These are phyloP conservation scores for Linnaemya tessellans DNA, from an alignment of 2,888 invertebrate species.

Conservation along the genomic window DNA sequence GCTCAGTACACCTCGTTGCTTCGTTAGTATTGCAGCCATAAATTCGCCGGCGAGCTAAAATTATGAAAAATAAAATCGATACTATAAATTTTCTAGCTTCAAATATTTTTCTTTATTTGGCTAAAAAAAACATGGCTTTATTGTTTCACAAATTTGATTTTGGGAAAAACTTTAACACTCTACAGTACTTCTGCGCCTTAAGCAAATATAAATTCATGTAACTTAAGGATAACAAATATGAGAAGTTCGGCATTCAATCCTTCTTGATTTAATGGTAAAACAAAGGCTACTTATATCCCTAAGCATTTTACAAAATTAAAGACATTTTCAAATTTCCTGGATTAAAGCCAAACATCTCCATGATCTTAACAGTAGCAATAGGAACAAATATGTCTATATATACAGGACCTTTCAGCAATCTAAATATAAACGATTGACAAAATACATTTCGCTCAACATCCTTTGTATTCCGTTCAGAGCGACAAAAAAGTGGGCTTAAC, in stretches of 20 bases:
- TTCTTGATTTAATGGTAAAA: background rate
- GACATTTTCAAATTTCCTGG: background rate
- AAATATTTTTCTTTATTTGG: no score
- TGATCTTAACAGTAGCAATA: background rate
- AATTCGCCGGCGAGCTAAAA: no score
- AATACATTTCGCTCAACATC: background rate
- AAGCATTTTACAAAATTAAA: background rate
- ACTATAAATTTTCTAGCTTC: no score
- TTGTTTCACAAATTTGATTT: no score
- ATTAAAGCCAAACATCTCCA: background rate
- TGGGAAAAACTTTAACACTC: no score
- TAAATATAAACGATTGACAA: background rate
- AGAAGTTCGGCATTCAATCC: slow-evolving; percentile 55
- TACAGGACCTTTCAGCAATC: background rate
- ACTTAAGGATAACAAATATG: slow-evolving; percentile 76
- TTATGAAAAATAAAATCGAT: no score
- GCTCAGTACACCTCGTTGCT: no score
- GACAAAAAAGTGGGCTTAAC: background rate
- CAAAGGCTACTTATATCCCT: background rate
- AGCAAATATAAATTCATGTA: no score
- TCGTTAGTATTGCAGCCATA: no score
- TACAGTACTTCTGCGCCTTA: no score
- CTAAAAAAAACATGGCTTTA: no score
- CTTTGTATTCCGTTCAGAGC: background rate
- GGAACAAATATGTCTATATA: no score